Base-by-base conservation (phyloP, 2,888 invertebrate species). In the Orthosia cruda region DNA sequence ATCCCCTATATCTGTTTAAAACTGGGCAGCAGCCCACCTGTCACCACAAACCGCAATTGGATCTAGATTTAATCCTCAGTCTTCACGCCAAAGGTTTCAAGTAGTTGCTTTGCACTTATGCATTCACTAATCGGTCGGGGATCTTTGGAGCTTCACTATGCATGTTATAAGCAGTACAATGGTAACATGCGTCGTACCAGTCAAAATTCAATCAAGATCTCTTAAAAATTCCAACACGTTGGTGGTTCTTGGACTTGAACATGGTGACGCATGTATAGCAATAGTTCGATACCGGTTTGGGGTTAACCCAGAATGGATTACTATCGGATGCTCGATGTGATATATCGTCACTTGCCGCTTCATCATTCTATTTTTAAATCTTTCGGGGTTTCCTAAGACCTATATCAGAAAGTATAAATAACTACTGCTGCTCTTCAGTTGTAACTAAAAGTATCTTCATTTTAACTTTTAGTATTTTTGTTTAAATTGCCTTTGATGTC, bases 51-150 rank as follows among this genome's bases (percentile, higher is more conserved):
- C 55, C 59, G 75, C 75, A 84, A 81, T 81, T 81, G 75, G 81
- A 80, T 81, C 74, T 80, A 66, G 26, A 23, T 68, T 63, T 74
- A 80, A 81, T 84, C 84, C 68, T 23, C 45, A 54, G 65, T 52
- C 74, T 84, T 80, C 84, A 68, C 74, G 64, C 84, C 57, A 84
- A 84, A 54, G 68, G 81, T 77, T 68, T 81, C 82, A 85, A 85
- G 71, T 76, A 68, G 58, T 16, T 32, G 13, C 52, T 65, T 66
- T n/a, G 75, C 67, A 65, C 49, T 84, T 65, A 63, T 54, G 45
- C 23, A 62, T 57, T 64, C 15, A 45, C 49, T 81, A 78, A 84
- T 75, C 73, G 65, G 50, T 64, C 49, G 45, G 23, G 52, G n/a
- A 58, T 81, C 77, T 61, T 76, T 45, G 52, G 13, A 47, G 18